Base-by-base conservation (phyloP, 2,888 invertebrate species). In the Tethea ocularis region DNA sequence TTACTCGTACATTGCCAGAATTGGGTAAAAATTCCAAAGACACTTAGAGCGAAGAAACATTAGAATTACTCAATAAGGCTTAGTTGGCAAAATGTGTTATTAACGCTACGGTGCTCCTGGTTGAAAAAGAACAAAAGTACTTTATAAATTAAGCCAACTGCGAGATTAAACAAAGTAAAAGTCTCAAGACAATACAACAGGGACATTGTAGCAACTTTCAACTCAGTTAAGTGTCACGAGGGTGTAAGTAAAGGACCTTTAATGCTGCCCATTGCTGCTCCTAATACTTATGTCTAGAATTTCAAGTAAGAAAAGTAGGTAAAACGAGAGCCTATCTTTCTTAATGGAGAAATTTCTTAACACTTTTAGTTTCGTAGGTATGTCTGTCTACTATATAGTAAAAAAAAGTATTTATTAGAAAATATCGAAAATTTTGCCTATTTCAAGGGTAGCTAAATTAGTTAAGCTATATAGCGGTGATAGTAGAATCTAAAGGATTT, bases 281-380 rank as follows among this genome's bases (percentile, higher is more conserved):
- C 53, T 60, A 69, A 61, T 57, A 61, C 58, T 59, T 62, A 41
- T 24, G 56, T 56, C 61, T 52, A 59, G 60, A 64, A 54, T 52
- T 51, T 59, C 46, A 59, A 54, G 58, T 51, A 60, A 56, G 58
- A 58, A 71, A 70, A 64, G 53, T 61, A 68, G 57, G 54, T 41
- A 59, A 68, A 72, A 68, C 58, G 38, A 53, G 64, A 62, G 61
- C 46, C 46, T 64, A 61, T 56, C 52, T 56, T 58, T 60, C 61
- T 57, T 65, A 67, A 71, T 60, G 58, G 61, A 24, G 41, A 56
- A 58, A 22, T 58, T 59, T n/a, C 56, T 41, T 41, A 68, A 65
- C 58, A 29, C 52, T 52, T 52, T 52, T 52, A 29, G 22, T 23
- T 17, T n/a, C n/a, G n/a, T n/a, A 22, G 13, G 52, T 23, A 20